phyloP scores from a whole-genome alignment of 1,140 invertebrate species.

The Melipona quadrifasciata region DNA sequence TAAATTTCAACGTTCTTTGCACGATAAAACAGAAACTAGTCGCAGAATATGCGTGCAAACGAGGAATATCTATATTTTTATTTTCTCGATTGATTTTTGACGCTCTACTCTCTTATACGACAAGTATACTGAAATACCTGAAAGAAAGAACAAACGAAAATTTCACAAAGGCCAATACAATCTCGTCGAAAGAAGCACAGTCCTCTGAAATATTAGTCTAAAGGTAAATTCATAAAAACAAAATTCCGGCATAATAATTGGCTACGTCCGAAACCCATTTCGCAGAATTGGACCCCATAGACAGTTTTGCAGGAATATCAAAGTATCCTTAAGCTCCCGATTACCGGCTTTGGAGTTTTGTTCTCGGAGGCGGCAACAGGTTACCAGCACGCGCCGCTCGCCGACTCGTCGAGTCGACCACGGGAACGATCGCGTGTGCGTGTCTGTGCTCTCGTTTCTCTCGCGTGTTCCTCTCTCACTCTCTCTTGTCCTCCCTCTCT shows the following conservation, averaged over 20 bases:
- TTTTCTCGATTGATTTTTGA: background rate
- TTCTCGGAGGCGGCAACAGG: slow-evolving; percentile 68
- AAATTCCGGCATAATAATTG: slow-evolving; percentile 5
- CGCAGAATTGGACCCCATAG: slow-evolving; percentile 26
- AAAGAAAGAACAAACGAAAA: background rate
- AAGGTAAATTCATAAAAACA: background rate
- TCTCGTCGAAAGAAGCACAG: background rate
- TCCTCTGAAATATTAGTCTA: background rate
- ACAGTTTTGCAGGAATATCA: slow-evolving; percentile 51
- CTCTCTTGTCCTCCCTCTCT: slow-evolving; percentile 8
- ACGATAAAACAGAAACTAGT: background rate
- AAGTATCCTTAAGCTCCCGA: slow-evolving; percentile 67
- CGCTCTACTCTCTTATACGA: background rate
- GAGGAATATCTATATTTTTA: background rate
- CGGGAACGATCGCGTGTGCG: slow-evolving; percentile 60
- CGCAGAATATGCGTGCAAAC: background rate
- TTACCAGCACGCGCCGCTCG: slow-evolving; percentile 66
- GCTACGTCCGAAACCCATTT: background rate
- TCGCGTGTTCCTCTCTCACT: slow-evolving; percentile 50
- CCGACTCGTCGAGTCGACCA: slow-evolving; percentile 58
- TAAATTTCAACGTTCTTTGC: background rate
- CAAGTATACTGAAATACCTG: background rate
- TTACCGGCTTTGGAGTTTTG: slow-evolving; percentile 66
- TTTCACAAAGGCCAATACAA: background rate
- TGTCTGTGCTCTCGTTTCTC: slow-evolving; percentile 63